Conservation (phyloP, 2,113 vertebrate genomes). For the Theropithecus gelada region DNA sequence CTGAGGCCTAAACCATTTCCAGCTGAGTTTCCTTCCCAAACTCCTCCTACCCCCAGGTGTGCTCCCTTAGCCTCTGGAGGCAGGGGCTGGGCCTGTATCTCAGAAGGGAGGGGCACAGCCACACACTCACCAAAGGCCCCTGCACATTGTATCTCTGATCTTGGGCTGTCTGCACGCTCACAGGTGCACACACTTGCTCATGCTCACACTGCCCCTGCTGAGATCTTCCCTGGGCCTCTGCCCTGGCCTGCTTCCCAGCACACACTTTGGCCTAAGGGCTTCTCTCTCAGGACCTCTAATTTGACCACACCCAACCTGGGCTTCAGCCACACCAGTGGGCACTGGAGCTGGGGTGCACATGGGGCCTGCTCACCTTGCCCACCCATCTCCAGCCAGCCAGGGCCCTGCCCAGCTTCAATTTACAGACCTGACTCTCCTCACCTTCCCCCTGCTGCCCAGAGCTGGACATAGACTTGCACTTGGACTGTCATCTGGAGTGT, state of each 20-base stretch:
- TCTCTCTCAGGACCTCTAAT: slow-evolving; percentile 76
- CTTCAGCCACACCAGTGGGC: neutral
- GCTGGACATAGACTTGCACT: neutral
- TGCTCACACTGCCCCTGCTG: neutral
- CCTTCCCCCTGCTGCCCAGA: neutral
- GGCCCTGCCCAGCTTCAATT: slow-evolving; percentile 1
- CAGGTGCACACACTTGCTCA: neutral
- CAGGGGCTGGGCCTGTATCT: neutral
- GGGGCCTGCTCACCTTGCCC: slow-evolving; percentile 39
- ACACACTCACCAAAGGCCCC: slow-evolving; percentile 29
- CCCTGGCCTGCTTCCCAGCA: neutral
- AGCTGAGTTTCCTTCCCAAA: slow-evolving; percentile 35
- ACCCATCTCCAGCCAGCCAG: neutral
- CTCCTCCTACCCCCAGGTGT: neutral
- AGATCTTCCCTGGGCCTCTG: neutral
- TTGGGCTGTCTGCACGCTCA: neutral
- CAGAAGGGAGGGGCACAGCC: neutral
- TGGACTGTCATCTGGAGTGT: neutral
- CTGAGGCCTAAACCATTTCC: slow-evolving; percentile 67
- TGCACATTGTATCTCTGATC: neutral
- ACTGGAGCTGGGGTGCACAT: neutral
- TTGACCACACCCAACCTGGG: neutral
- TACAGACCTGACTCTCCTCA: neutral
- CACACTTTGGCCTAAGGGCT: slow-evolving; percentile 63
- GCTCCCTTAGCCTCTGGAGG: slow-evolving; percentile 22